These are phyloP conservation scores for Lytechinus variegatus DNA, from an alignment of 35 echinoderm and acorn worm species.

Conservation along the genomic window DNA sequence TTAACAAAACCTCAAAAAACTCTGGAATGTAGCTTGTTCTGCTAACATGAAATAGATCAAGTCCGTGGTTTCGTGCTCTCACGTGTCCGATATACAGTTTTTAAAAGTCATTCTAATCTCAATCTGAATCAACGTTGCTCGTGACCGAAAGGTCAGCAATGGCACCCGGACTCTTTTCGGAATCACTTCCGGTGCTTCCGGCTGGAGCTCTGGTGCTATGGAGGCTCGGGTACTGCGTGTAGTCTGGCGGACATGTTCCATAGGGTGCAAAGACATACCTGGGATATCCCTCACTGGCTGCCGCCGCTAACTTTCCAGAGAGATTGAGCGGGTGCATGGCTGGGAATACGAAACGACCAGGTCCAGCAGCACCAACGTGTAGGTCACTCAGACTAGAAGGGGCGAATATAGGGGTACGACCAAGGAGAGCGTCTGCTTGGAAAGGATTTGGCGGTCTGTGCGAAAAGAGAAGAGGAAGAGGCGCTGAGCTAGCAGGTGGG, in stretches of 20 bases:
- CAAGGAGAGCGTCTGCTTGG: slow-evolving; percentile 83
- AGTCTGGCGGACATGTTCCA: slow-evolving; percentile 90
- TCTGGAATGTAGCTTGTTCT: not conserved
- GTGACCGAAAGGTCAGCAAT: slow-evolving; percentile 65
- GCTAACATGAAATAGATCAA: not conserved
- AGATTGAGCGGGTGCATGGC: slow-evolving; percentile 82
- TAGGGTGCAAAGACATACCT: slow-evolving; percentile 87
- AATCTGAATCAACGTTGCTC: slow-evolving; percentile 72
- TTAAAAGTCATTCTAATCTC: not conserved
- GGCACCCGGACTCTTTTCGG: slow-evolving; percentile 66
- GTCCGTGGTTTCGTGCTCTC: not conserved
- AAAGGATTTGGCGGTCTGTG: slow-evolving; percentile 96
- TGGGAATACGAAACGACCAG: slow-evolving; percentile 82
- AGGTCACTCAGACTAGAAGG: slow-evolving; percentile 75
- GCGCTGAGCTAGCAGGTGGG: slow-evolving; percentile 73
- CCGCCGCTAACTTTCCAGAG: slow-evolving; percentile 75
- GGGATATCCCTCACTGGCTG: slow-evolving; percentile 79
- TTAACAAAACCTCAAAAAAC: not conserved
- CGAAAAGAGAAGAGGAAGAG: slow-evolving; percentile 76
- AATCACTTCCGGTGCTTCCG: slow-evolving; percentile 64
- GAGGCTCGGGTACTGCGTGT: slow-evolving; percentile 81
- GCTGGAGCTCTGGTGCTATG: slow-evolving; percentile 37
- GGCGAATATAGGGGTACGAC: slow-evolving; percentile 80
- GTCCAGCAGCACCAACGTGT: slow-evolving; percentile 53
- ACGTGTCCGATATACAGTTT: not conserved